Evolutionary conservation across 2,888 invertebrate genomes (phyloP).

Genomic region (Ypsolopha sequella): DNA sequence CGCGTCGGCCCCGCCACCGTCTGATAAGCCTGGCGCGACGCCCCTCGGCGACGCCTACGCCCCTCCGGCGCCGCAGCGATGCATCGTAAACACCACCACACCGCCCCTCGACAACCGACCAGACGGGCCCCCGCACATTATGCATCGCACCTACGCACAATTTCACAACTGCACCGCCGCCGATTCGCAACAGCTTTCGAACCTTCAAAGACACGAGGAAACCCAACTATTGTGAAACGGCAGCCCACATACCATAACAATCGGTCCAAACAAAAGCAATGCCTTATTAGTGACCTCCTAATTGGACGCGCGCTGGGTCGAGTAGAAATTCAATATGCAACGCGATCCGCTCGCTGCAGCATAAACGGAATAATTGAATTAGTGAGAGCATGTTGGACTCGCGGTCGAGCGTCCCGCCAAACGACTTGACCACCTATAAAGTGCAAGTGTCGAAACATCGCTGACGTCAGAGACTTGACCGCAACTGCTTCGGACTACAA

Average conservation of each 20-base stretch:
- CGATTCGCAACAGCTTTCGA: slow-evolving; percentile 50
- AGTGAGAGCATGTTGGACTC: slow-evolving; percentile 46
- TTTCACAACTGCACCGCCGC: slow-evolving; percentile 54
- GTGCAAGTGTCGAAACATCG: slow-evolving; percentile 18
- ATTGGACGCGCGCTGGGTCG: slow-evolving; percentile 48
- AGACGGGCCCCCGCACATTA: slow-evolving; percentile 55
- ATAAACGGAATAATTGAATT: slow-evolving; percentile 65
- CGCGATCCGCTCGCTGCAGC: slow-evolving; percentile 51
- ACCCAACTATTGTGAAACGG: slow-evolving; percentile 46
- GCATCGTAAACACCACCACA: slow-evolving; percentile 46
- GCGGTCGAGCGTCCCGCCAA: slow-evolving; percentile 18
- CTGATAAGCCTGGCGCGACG: slow-evolving; percentile 70
- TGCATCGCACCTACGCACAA: slow-evolving; percentile 56
- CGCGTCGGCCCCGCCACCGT: slow-evolving; percentile 61
- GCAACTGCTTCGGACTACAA: slow-evolving; percentile 7
- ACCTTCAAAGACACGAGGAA: slow-evolving; percentile 61
- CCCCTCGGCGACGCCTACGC: slow-evolving; percentile 69
- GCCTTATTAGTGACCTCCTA: slow-evolving; percentile 63
- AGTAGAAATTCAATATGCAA: slow-evolving; percentile 61
- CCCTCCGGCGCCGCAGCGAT: slow-evolving; percentile 55
- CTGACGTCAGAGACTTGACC: slow-evolving; percentile 7
- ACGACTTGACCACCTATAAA: slow-evolving; percentile 29
- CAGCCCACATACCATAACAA: slow-evolving; percentile 62
- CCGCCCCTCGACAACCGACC: slow-evolving; percentile 27
- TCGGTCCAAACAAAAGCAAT: slow-evolving; percentile 51